Base-by-base conservation (phyloP, 2,797 vertebrate genomes). In the Enteromius viviparus region DNA sequence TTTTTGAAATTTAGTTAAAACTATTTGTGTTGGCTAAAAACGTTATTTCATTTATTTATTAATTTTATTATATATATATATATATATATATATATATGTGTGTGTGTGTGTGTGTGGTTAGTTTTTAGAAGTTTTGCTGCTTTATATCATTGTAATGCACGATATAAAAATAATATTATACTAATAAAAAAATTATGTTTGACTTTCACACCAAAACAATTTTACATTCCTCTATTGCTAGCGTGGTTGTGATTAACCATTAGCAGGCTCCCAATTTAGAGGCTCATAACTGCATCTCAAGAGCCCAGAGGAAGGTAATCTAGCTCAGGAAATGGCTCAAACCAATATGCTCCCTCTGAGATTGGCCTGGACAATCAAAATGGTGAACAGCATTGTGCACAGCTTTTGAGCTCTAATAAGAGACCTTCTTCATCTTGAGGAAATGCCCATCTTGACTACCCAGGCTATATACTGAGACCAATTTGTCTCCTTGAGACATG, bases 271-370 rank as follows among this genome's bases (percentile, higher is more conserved):
- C 49, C 69, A 71, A 64, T 70, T 83, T 62, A 60, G 55, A 72
- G 76, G 70, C 65, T 84, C 42, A 29, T 70, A 77, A 78, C 64
- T 76, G 51, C 65, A 21, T 23, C 74, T 70, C 74, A 78, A 82
- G 78, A 74, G 79, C 79, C 83, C 45, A 77, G 62, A 66, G 70
- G 53, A 86, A 86, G 47, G 49, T 80, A 88, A 87, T 88, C 84
- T 80, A 77, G 37, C 19, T 60, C 79, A 83, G 84, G 86, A 87
- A 87, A 87, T 87, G 75, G 78, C 84, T 85, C 26, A 4, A 80
- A 45, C 77, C 71, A 74, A 82, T 82, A 84, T 82, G 23, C 76
- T 21, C 4, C 65, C 77, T 62, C 42, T 51, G 78, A 85, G 82
- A 84, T 85, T 76, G 72, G 76, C 21, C 64, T 17, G 26, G 47